Conservation (phyloP, 2,797 vertebrate genomes). For the Trematomus bernacchii region DNA sequence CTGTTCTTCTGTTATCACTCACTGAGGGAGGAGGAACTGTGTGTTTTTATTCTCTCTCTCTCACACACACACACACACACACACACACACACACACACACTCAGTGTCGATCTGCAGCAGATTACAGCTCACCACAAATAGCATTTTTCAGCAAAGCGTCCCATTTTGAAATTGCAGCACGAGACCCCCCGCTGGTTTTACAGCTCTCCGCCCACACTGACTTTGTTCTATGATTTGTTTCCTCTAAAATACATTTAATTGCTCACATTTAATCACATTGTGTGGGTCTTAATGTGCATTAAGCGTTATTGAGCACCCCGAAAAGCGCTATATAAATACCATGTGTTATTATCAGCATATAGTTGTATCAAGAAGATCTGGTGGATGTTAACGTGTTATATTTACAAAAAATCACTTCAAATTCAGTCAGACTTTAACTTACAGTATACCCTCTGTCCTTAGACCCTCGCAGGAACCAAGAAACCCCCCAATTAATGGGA, state of each 20-base stretch:
- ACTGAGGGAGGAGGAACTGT: slow-evolving; percentile 58
- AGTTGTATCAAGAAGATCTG: not conserved
- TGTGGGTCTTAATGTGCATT: not conserved
- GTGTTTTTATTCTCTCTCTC: slow-evolving; percentile 35
- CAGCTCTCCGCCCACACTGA: not conserved
- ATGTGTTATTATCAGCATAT: not conserved
- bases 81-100: not conserved
- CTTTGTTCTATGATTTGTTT: slow-evolving; percentile 6
- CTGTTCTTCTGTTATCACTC: slow-evolving; percentile 60
- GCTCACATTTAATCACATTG: not conserved
- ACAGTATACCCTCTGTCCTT: too few species aligned
- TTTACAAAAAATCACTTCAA: too few species aligned
- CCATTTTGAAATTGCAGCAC: slow-evolving; percentile 4
- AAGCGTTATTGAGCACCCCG: too few species aligned
- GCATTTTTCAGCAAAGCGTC: slow-evolving; percentile 12
- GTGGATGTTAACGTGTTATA: not conserved
- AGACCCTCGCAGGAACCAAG: too few species aligned
- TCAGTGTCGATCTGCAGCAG: slow-evolving; percentile 20
- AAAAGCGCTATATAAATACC: too few species aligned
- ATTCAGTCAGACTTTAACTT: too few species aligned
- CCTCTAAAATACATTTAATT: not conserved
- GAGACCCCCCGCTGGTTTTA: not conserved
- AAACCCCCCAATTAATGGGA: too few species aligned
- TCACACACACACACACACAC: slow-evolving; percentile 12
- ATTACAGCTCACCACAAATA: slow-evolving; percentile 48